Percentiles rank a stretch among this genome's conserved stretches.
phyloP scores from a whole-genome alignment of 2,797 vertebrate genomes.

The Catamblyrhynchus diadema region DNA sequence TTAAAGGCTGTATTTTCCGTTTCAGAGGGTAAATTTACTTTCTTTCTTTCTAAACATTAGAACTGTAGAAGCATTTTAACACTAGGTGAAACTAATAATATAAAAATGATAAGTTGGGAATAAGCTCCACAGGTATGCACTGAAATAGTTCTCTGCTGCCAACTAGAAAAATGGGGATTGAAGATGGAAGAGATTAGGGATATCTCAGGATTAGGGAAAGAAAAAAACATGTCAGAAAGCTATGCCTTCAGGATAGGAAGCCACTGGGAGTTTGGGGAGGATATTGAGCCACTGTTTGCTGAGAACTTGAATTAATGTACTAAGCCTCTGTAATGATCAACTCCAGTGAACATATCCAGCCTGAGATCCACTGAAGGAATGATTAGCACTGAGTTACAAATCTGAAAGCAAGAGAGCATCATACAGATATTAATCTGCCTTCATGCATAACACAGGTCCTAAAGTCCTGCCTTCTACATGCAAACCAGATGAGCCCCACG shows the following conservation, averaged over 20 bases:
- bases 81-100: neutral
- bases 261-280: neutral
- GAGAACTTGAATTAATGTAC: neutral
- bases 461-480: neutral
- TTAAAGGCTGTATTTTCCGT: neutral
- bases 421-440: neutral
- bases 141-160: neutral
- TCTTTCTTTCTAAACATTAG: neutral
- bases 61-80: neutral
- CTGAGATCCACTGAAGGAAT: neutral
- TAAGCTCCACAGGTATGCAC: neutral
- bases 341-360: neutral
- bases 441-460: neutral
- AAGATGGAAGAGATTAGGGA: neutral
- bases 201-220: neutral
- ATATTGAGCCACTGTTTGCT: neutral
- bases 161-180: neutral
- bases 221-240: neutral
- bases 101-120: neutral
- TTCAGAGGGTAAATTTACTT: neutral
- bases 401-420: neutral
- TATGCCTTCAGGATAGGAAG: neutral
- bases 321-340: neutral
- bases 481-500: neutral
- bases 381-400: neutral